Evolutionary conservation across 2,888 invertebrate species (phyloP), one percentile per base, ranked within the genome.

Genomic region (Leptopterna dolabrata): DNA sequence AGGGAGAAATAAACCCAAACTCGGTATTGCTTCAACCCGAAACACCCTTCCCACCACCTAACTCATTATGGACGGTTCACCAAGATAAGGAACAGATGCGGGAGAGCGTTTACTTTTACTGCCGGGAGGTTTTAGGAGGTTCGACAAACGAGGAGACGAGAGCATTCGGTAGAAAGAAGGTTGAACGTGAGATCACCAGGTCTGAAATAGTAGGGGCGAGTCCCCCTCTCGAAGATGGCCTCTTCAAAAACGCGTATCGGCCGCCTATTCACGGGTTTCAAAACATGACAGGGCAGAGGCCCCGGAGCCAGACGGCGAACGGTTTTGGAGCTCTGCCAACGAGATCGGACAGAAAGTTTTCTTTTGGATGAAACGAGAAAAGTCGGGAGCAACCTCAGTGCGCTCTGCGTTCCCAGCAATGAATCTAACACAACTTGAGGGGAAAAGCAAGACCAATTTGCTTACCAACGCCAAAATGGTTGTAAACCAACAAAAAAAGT

Each of bases 161-260:
- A 63, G 24, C 63, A 63, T 63, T 24, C 24, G 63, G 63, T 24
- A 63, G 63, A 63, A 9, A 51, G 63, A 63, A 24, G 63, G 63
- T 63, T 63, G 63, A 27, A 63, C 63, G 63, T 63, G 63, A 63
- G 63, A 63, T 63, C 63, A 63, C 63, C 63, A 19, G 63, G 24
- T 63, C 63, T 63, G 63, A 63, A 63, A 63, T 63, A 63, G 63
- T 63, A 24, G 63, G 63, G 63, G 63, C 63, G 63, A 63, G 63
- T 6, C 63, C 63, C 63, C 24, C 63, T 63, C 63, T 27, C 13
- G 13, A 13, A 63, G 63, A 63, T 24, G 24, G 63, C 63, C 63
- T 63, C 63, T 63, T 63, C 24, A 63, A 63, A 63, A 63, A 63
- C 24, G 63, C 63, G 63, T 63, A 63, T 63, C 63, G 63, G 63